These are phyloP conservation scores for Drosophila robusta DNA, from an alignment of 2,888 invertebrate genomes.

Conservation along the genomic window DNA sequence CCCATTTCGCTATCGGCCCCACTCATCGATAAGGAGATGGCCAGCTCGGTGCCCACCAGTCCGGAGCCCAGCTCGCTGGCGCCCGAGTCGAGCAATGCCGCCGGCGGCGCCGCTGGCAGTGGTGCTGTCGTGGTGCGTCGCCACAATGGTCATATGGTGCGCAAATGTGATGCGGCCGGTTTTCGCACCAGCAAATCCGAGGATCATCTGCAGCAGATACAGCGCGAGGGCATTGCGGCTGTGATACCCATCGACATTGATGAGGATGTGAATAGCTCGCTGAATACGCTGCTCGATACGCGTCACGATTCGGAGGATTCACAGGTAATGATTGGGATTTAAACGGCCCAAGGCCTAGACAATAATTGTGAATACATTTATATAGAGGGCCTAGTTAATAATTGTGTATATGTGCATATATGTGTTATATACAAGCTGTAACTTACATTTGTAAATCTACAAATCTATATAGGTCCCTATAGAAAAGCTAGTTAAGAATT, in stretches of 20 bases:
- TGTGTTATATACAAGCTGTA: too few relatives aligned
- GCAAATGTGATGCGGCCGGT: slow-evolving; percentile 87
- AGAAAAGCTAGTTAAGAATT: slow-evolving; percentile 1
- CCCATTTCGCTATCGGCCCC: slow-evolving; percentile 86
- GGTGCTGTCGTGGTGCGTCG: slow-evolving; percentile 81
- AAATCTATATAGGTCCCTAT: background rate
- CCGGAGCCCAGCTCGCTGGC: slow-evolving; percentile 86
- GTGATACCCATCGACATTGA: slow-evolving; percentile 95
- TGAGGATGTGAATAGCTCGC: slow-evolving; percentile 96
- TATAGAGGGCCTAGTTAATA: background rate
- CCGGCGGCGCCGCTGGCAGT: slow-evolving; percentile 84
- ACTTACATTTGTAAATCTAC: background rate
- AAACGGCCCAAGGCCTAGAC: background rate
- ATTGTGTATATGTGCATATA: background rate
- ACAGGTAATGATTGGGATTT: slow-evolving; percentile 77
- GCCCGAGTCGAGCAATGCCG: slow-evolving; percentile 86
- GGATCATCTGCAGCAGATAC: slow-evolving; percentile 92
- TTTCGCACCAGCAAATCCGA: slow-evolving; percentile 96
- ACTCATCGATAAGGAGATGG: slow-evolving; percentile 84
- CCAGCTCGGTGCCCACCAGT: slow-evolving; percentile 90
- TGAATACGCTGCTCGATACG: slow-evolving; percentile 95
- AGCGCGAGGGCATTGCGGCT: slow-evolving; percentile 89
- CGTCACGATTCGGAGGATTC: slow-evolving; percentile 87
- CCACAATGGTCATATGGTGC: slow-evolving; percentile 86
- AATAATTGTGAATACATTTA: slow-evolving; percentile 5